A percentile compares a stretch with the other conserved stretches of the same genome.
Conservation (phyloP, 35 echinoderm and acorn worm species). For the Apostichopus parvimensis region DNA sequence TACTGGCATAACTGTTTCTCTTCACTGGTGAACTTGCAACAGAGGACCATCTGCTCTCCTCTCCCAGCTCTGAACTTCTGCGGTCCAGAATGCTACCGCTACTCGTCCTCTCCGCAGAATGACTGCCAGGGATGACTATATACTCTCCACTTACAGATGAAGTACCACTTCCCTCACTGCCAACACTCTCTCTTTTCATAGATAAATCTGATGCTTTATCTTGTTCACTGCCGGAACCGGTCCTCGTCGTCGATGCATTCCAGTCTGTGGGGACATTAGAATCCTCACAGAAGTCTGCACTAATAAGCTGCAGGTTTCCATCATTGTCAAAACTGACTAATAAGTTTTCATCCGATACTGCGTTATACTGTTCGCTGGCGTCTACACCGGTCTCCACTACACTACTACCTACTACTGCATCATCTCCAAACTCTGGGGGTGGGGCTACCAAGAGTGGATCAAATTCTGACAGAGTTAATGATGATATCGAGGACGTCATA, state of each 20-base stretch:
- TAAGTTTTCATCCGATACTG: background rate
- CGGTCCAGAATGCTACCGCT: background rate
- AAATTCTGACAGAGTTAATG: conserved; percentile 22
- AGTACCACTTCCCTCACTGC: background rate
- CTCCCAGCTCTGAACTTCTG: background rate
- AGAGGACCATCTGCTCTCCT: background rate
- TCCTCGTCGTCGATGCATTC: background rate
- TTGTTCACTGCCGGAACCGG: background rate
- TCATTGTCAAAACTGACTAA: background rate
- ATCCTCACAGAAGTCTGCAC: background rate
- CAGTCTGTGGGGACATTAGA: background rate
- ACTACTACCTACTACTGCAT: background rate
- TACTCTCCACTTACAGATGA: background rate
- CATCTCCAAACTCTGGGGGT: conserved; percentile 20
- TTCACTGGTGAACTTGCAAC: background rate
- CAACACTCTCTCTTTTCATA: background rate
- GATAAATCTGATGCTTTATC: background rate
- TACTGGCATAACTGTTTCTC: background rate
- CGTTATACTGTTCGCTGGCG: background rate
- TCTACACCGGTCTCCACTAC: too few species aligned
- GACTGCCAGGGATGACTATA: background rate
- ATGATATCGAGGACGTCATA: background rate
- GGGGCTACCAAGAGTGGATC: conserved; percentile 24
- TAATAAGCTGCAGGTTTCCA: background rate
- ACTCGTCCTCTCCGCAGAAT: background rate